Evolutionary conservation across 2,113 vertebrate species (phyloP).

Genomic region (Natator depressus): DNA sequence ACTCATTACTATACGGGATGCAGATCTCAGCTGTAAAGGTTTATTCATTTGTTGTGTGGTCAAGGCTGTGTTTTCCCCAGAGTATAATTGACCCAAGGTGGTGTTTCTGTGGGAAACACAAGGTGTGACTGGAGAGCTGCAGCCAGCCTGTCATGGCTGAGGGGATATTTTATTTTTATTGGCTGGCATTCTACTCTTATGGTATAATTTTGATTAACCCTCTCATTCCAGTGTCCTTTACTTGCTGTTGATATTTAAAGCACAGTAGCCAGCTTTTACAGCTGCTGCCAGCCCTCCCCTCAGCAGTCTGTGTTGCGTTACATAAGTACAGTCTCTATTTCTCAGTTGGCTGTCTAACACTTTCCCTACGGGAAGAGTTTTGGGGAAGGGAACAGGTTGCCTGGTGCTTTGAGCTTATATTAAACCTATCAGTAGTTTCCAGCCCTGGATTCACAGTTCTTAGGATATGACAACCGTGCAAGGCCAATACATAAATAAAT

Average conservation of each 20-base stretch:
- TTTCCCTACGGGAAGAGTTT: neutral
- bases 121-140: neutral
- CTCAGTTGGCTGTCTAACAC: neutral
- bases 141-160: neutral
- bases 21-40: neutral
- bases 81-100: neutral
- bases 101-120: neutral
- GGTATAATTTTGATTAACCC: neutral
- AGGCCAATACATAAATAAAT: neutral
- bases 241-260: neutral
- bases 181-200: neutral
- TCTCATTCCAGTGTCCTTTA: neutral
- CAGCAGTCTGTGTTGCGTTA: neutral
- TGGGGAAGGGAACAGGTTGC: neutral
- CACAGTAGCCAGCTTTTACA: neutral
- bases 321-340: neutral
- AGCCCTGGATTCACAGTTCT: neutral
- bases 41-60: neutral
- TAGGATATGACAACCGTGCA: neutral
- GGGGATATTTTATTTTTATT: rapidly evolving
- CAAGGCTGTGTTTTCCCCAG: neutral
- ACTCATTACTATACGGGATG: neutral
- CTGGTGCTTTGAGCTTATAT: constrained; percentile 11
- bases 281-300: neutral
- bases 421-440: neutral